These are phyloP conservation scores for Drosophila ficusphila DNA, from an alignment of 1,140 invertebrate species.

Conservation along the genomic window DNA sequence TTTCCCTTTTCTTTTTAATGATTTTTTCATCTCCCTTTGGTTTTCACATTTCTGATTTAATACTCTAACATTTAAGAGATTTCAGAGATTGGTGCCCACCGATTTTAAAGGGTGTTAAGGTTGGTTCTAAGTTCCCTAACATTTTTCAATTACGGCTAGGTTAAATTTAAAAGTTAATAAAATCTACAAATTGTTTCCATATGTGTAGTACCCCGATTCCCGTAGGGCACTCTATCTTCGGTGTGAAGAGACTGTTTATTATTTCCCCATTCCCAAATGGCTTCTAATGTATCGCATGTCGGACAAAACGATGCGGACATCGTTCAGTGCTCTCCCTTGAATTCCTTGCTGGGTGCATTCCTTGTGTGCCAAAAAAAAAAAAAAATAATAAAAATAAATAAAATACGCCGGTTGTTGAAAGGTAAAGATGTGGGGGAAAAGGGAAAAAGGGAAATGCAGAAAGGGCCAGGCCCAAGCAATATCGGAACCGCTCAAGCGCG, in stretches of 20 bases:
- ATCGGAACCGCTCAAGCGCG: slow-evolving; percentile 24
- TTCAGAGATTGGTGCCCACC: no score
- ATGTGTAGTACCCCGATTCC: background rate
- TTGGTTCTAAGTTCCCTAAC: no score
- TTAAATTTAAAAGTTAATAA: background rate
- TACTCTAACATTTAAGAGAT: slow-evolving; percentile 9
- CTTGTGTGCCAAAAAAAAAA: slow-evolving; percentile 29
- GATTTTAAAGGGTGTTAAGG: no score
- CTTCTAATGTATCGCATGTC: slow-evolving; percentile 51
- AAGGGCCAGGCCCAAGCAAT: slow-evolving; percentile 3
- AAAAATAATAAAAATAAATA: slow-evolving; percentile 26
- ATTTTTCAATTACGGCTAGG: no score
- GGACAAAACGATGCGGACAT: slow-evolving; percentile 36
- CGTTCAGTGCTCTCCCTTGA: slow-evolving; percentile 35
- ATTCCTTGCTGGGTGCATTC: slow-evolving; percentile 45
- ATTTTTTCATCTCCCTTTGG: slow-evolving; percentile 3
- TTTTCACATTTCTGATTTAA: slow-evolving; percentile 29
- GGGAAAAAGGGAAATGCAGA: background rate
- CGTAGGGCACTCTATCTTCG: background rate
- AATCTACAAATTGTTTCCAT: background rate
- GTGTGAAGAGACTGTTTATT: background rate
- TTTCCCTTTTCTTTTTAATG: slow-evolving; percentile 56
- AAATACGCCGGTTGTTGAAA: slow-evolving; percentile 24
- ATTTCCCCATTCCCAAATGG: background rate
- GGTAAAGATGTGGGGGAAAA: slow-evolving; percentile 16